phyloP scores from a whole-genome alignment of 1,140 invertebrate species.

The Ectropis grisescens region DNA sequence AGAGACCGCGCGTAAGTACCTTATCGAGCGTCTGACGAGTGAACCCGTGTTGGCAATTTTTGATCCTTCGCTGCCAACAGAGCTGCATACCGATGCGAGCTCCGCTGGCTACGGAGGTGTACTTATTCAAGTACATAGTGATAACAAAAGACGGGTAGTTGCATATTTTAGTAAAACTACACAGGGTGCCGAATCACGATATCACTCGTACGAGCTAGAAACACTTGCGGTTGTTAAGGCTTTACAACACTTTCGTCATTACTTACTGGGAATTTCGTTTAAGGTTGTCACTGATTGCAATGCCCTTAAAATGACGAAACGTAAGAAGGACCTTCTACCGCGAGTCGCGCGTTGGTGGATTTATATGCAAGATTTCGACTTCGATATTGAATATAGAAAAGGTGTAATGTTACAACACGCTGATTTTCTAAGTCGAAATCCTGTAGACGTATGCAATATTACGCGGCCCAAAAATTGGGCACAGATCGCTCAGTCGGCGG shows the following conservation, averaged over 20 bases:
- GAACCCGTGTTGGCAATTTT: conserved; percentile 20
- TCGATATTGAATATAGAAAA: conserved; percentile 36
- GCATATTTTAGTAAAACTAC: conserved; percentile 27
- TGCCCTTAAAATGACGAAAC: conserved; percentile 24
- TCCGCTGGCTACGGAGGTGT: conserved; percentile 1
- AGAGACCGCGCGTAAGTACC: not conserved
- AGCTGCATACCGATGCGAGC: conserved; percentile 31
- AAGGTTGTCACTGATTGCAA: conserved; percentile 47
- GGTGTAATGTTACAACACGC: conserved; percentile 22
- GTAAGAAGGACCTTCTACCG: conserved; percentile 31
- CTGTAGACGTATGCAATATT: not conserved
- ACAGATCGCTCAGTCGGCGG: conserved; percentile 6
- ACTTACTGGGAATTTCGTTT: conserved; percentile 15
- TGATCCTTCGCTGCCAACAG: conserved; percentile 15
- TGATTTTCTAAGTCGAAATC: conserved; percentile 30
- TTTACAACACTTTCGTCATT: not conserved
- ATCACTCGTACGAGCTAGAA: conserved; percentile 6
- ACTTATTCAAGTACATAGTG: conserved; percentile 14
- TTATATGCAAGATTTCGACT: conserved; percentile 31
- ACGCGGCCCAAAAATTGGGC: conserved; percentile 6
- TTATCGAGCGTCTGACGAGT: conserved; percentile 2
- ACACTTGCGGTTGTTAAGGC: conserved; percentile 1
- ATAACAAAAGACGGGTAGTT: conserved; percentile 15
- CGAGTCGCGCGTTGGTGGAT: conserved; percentile 32
- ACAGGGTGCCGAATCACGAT: conserved; percentile 3